phyloP scores from a whole-genome alignment of 2,797 vertebrate species.

The Cossypha polioptera region DNA sequence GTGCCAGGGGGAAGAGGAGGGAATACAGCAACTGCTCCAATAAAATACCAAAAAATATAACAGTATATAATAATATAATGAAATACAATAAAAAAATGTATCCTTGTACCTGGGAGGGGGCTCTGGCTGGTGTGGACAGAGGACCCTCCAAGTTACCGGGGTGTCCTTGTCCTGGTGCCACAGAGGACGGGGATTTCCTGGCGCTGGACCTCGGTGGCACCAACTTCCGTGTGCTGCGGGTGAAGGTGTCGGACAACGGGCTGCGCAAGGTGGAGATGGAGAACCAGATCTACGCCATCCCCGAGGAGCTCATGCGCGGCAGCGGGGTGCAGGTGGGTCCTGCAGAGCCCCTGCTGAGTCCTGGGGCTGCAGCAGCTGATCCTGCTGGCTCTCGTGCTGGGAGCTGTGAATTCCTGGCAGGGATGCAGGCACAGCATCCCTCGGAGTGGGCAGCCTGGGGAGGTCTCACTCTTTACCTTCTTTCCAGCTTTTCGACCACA shows the following conservation, averaged over 20 bases:
- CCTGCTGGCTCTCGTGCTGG: neutral
- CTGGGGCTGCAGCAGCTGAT: neutral
- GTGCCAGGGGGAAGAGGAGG: neutral
- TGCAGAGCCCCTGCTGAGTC: rapidly evolving
- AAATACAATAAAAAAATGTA: neutral
- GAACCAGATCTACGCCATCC: constrained; percentile 91
- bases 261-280: constrained; percentile 93
- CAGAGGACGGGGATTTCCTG: constrained; percentile 93
- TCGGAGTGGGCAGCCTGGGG: rapidly evolving
- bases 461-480: neutral
- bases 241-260: constrained; percentile 86
- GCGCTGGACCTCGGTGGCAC: constrained; percentile 92
- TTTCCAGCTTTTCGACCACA: constrained; percentile 91
- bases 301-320: constrained; percentile 89
- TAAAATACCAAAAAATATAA: rapidly evolving
- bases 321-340: constrained; percentile 84
- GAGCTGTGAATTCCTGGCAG: neutral
- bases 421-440: rapidly evolving
- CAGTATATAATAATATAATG: neutral
- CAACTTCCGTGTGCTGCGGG: constrained; percentile 90
- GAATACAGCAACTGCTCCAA: neutral
- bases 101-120: too few relatives aligned
- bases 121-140: rapidly evolving
- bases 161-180: neutral
- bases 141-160: rapidly evolving